Evolutionary conservation across 2,888 invertebrate species (phyloP), one percentile per base, ranked within the genome.

Genomic region (Rotaria macrura): DNA sequence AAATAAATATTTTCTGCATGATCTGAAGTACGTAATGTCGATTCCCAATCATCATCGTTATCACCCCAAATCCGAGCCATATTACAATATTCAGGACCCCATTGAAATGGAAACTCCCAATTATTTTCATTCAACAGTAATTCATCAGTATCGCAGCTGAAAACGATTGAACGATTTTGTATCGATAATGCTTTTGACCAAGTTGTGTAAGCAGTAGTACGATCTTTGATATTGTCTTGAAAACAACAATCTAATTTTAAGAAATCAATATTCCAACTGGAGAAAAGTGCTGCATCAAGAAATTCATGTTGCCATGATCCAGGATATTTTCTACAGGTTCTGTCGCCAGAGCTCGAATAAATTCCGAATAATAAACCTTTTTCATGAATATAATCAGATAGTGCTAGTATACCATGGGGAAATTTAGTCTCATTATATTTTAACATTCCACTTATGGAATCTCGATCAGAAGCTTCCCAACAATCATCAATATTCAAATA

Each of bases 201-300:
- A 34, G 17, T 29, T 34, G 20, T 65, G 20, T 34, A 65, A 17
- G 65, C 65, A 9, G 65, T 65, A 34, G 65, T 34, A 5, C 65
- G 65, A 34, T 65, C 65, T 65, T 65, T 65, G 6, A 65, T 29
- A 65, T 65, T 65, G 34, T 65, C 65, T 65, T 65, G 65, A 65
- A 25, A 65, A 20, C 65, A 65, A 34, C 65, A 65, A 65, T 65
- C 65, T 65, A 65, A 65, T 34, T 65, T 65, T 7, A 65, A 9
- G 34, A 65, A 65, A 65, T 65, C 65, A 14, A 65, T 9, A 34
- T 65, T 65, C 65, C 65, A 65, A 34, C 34, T 65, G 20, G 65
- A 29, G 34, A 65, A 65, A 34, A 65, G 17, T 55, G 94, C 92
- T 0, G 97, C 97, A 91, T 98, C 97, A 5, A 93, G 93, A 89